These are phyloP conservation scores for Montipora efflorescens DNA, from an alignment of 64 coral and sea anemone genomes.

Conservation along the genomic window DNA sequence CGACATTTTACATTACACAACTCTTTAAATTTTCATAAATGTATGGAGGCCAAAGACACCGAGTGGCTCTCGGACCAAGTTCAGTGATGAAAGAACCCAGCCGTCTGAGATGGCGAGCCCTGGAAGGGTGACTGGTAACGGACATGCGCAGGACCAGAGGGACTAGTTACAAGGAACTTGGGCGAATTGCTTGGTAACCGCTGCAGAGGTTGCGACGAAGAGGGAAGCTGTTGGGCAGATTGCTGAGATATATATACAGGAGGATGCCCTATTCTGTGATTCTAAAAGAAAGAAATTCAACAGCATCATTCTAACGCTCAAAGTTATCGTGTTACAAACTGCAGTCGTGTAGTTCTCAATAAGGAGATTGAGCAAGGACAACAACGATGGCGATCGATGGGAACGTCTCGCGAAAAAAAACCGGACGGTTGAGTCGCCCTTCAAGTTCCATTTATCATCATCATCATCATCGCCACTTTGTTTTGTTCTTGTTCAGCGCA, in stretches of 20 bases:
- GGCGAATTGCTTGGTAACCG: slow-evolving; percentile 46
- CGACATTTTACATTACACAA: neutral
- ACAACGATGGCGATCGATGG: no score
- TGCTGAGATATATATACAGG: neutral
- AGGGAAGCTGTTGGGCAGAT: slow-evolving; percentile 31
- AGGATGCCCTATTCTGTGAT: slow-evolving; percentile 41
- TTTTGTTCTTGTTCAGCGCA: no score
- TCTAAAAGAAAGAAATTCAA: neutral
- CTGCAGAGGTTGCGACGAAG: slow-evolving; percentile 39
- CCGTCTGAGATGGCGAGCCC: slow-evolving; percentile 43
- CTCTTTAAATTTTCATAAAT: neutral
- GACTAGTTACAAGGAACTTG: slow-evolving; percentile 33
- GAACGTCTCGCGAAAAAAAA: no score
- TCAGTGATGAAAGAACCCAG: slow-evolving; percentile 48
- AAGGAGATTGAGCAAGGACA: no score
- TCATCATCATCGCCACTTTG: no score
- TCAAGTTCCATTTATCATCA: no score
- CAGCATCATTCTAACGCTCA: neutral
- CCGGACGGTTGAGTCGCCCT: no score
- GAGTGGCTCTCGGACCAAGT: neutral
- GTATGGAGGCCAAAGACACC: neutral
- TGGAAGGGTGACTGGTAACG: slow-evolving; percentile 55
- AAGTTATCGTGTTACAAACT: no score
- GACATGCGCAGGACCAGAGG: slow-evolving; percentile 39
- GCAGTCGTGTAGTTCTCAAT: no score